These are phyloP conservation scores for Leptinotarsa lineolata DNA, from an alignment of 1,140 invertebrate genomes.

Conservation along the genomic window DNA sequence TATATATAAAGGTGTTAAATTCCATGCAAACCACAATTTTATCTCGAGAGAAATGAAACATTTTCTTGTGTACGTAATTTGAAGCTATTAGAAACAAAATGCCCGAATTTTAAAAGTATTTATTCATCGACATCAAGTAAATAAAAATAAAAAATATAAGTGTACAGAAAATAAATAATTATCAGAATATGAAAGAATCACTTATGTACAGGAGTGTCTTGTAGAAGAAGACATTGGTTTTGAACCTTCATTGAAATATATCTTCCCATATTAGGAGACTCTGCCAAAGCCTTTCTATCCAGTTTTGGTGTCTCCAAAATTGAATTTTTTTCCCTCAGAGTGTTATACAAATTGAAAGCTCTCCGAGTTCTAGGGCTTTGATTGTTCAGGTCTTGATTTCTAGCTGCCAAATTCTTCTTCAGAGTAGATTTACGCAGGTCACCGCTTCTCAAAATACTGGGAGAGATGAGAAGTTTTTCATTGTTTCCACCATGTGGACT, in stretches of 20 bases:
- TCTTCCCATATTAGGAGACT: neutral
- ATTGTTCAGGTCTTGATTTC: neutral
- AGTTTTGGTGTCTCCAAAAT: slow-evolving; percentile 15
- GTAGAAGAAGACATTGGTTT: slow-evolving; percentile 12
- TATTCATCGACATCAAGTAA: neutral
- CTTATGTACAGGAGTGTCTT: slow-evolving; percentile 24
- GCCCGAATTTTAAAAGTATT: too few species aligned
- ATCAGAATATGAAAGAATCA: neutral
- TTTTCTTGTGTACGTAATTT: too few species aligned
- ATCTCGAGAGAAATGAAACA: too few species aligned
- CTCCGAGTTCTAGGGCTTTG: slow-evolving; percentile 6
- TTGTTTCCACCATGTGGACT: neutral
- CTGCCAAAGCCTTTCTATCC: slow-evolving; percentile 11
- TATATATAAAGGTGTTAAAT: too few species aligned
- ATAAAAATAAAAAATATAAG: neutral
- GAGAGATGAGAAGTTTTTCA: neutral
- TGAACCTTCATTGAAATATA: slow-evolving; percentile 15
- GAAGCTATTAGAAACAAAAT: too few species aligned
- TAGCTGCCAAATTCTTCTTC: slow-evolving; percentile 17
- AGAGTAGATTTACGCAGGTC: slow-evolving; percentile 16
- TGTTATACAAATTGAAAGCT: neutral
- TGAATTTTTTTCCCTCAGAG: neutral
- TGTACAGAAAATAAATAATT: neutral
- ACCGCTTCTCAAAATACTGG: slow-evolving; percentile 4
- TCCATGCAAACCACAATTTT: too few species aligned